Conservation (phyloP, 2,888 invertebrate species). For the Phengaris arion region DNA sequence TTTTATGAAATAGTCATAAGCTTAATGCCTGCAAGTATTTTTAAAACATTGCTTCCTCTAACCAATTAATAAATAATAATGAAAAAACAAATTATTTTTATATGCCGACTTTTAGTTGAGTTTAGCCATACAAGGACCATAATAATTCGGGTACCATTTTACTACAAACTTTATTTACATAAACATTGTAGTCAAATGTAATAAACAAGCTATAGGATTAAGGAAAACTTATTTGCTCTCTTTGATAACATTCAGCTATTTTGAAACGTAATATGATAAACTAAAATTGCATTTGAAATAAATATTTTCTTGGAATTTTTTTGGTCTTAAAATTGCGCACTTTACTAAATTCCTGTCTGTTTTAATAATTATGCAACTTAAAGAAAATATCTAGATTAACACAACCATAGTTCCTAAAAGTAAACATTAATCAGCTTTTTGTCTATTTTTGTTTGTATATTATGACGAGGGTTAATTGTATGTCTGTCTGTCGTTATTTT, state of each 20-base stretch:
- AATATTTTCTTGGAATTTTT: not conserved
- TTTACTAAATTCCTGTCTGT: not conserved
- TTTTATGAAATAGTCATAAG: constrained; percentile 20
- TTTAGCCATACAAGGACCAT: constrained; percentile 25
- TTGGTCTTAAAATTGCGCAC: not conserved
- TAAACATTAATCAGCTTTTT: constrained; percentile 3
- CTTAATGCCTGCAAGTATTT: not conserved
- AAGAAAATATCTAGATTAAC: not conserved
- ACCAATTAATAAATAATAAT: not conserved
- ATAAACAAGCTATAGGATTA: constrained; percentile 2
- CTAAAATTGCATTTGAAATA: not conserved
- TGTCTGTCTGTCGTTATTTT: constrained; percentile 17
- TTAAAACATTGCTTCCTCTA: constrained; percentile 24
- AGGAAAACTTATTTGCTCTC: constrained; percentile 15
- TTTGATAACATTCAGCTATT: not conserved
- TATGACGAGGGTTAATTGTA: not conserved
- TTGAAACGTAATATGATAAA: not conserved
- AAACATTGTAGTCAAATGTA: constrained; percentile 17
- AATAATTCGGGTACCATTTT: constrained; percentile 17
- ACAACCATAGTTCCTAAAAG: constrained; percentile 19
- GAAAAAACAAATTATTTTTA: constrained; percentile 20
- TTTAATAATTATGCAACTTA: too few species aligned
- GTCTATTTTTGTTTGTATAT: constrained; percentile 15
- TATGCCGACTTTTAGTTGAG: not conserved
- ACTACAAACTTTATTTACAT: constrained; percentile 6